Percentiles rank a stretch among this genome's conserved stretches.
These are phyloP conservation scores for Nyctibius grandis DNA, from an alignment of 2,797 vertebrate species.

Conservation along the genomic window DNA sequence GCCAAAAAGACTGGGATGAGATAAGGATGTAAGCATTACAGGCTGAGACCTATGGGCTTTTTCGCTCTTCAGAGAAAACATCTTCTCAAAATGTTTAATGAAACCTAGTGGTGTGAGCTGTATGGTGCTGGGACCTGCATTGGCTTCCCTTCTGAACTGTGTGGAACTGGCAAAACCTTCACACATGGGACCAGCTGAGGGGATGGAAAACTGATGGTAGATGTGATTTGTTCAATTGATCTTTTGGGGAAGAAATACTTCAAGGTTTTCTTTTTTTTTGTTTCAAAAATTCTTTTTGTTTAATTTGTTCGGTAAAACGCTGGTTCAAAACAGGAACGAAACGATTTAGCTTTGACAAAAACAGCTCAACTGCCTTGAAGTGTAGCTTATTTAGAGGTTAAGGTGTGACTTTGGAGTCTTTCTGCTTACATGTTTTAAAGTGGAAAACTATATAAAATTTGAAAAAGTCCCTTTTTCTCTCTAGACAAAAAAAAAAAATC, in stretches of 20 bases:
- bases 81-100: neutral
- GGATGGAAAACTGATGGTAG: neutral
- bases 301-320: neutral
- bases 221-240: neutral
- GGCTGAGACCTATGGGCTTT: neutral
- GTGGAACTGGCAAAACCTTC: neutral
- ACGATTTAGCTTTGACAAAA: neutral
- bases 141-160: neutral
- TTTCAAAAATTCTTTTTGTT: neutral
- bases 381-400: neutral
- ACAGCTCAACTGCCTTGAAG: neutral
- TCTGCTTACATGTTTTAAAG: neutral
- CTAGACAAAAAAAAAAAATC: neutral
- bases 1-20: neutral
- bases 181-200: neutral
- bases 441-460: neutral
- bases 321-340: neutral
- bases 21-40: neutral
- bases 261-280: neutral
- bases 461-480: neutral
- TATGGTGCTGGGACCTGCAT: neutral
- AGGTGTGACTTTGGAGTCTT: neutral
- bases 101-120: neutral
- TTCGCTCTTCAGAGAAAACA: neutral
- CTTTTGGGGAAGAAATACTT: neutral